Base-by-base conservation (phyloP, 2,888 invertebrate genomes). In the Perizoma flavofasciatum region DNA sequence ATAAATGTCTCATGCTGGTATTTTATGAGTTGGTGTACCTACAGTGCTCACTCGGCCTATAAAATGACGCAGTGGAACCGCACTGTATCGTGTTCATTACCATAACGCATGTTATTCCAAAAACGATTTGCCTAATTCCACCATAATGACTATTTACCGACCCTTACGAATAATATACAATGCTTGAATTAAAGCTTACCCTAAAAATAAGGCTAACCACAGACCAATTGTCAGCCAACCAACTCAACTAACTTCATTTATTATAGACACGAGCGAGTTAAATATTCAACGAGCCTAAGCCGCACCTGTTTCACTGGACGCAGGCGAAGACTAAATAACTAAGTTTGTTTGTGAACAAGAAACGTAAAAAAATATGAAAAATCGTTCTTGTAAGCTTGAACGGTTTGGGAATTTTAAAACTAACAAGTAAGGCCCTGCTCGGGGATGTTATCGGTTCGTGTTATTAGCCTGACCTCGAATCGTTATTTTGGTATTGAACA, bases 391-490 rank as follows among this genome's bases (percentile, higher is more conserved):
- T 49, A 37, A 39, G 6, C 33, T 48, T 55, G 46, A 47, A 53
- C 35, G 49, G 52, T 49, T 56, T n/a, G 40, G 46, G 41, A 58
- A 45, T 58, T 59, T 61, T 75, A 72, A 77, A 81, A 81, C 77
- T 75, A 77, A 74, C 76, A 78, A 77, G 72, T 74, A 72, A 69
- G 66, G 67, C 62, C 63, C 67, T 70, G 72, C 68, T 61, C 22
- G 22, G 35, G 70, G 73, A 72, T 78, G 72, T 70, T 79, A 81
- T 79, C 75, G 76, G 72, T 74, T 77, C 75, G 63, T 71, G 71
- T 78, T 83, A 82, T 82, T 78, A 77, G 79, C 77, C 72, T 74
- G 79, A 75, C 79, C 82, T 78, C 77, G 75, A 73, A 70, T 67
- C 72, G 71, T 67, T 74, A 70, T 63, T 73, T 70, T 71, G 65